A percentile compares a stretch with the other conserved stretches of the same genome.
Conservation (phyloP, 2,797 vertebrate genomes). For the Moxostoma hubbsi region DNA sequence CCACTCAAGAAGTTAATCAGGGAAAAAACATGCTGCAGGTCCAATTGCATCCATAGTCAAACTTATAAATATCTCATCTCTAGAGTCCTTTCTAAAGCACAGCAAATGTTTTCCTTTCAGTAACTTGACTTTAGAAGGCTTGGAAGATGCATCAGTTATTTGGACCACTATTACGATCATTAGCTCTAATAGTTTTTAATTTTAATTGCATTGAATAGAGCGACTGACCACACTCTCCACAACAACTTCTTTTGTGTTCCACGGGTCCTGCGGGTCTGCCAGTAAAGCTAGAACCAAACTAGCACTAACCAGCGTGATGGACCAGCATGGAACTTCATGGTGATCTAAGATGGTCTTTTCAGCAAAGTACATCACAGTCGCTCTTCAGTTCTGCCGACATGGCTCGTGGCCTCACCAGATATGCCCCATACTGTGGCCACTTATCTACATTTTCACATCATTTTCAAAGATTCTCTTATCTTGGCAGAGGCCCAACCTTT, state of each 20-base stretch:
- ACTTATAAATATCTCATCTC: constrained; percentile 40
- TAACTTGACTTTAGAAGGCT: neutral
- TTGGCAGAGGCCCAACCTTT: constrained; percentile 80
- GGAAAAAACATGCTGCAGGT: constrained; percentile 43
- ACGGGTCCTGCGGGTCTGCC: too few species aligned
- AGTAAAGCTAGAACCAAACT: too few species aligned
- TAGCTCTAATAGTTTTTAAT: too few species aligned
- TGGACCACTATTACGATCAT: too few species aligned
- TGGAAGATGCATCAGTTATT: too few species aligned
- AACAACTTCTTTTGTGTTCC: too few species aligned
- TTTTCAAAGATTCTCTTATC: constrained; percentile 76
- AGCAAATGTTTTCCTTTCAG: constrained; percentile 38
- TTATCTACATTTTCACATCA: constrained; percentile 78
- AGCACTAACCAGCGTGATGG: too few species aligned
- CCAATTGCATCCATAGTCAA: constrained; percentile 40
- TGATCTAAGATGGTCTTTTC: neutral
- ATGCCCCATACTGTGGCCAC: constrained; percentile 32
- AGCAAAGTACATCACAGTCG: constrained; percentile 16
- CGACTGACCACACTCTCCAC: too few species aligned
- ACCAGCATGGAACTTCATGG: too few species aligned
- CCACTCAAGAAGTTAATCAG: constrained; percentile 40
- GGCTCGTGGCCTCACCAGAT: constrained; percentile 51
- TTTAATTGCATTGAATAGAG: too few species aligned
- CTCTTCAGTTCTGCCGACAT: constrained; percentile 50
- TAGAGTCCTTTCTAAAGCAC: constrained; percentile 26